Conservation (phyloP, 2,113 vertebrate genomes). For the Xyrauchen texanus region DNA sequence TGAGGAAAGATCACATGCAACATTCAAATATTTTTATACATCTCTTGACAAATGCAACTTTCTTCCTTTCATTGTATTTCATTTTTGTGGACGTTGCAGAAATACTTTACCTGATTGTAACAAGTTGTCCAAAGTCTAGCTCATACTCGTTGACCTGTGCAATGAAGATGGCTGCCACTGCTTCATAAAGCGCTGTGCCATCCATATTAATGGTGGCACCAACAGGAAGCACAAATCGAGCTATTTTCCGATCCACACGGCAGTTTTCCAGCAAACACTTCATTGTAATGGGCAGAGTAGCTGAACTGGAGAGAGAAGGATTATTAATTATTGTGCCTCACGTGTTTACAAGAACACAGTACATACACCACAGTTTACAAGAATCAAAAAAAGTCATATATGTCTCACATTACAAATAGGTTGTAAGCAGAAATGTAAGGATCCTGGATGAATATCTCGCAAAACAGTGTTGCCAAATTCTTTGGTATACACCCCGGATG, state of each 20-base stretch:
- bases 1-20: slow-evolving; percentile 38
- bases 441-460: too few relatives aligned
- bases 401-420: too few relatives aligned
- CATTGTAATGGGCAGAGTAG: slow-evolving; percentile 87
- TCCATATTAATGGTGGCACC: slow-evolving; percentile 90
- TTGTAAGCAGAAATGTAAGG: too few relatives aligned
- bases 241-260: slow-evolving; percentile 79
- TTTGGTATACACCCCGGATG: too few relatives aligned
- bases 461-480: too few relatives aligned
- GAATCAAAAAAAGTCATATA: background rate
- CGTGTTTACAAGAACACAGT: background rate
- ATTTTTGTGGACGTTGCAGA: background rate
- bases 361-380: background rate
- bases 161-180: slow-evolving; percentile 85
- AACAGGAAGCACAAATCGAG: slow-evolving; percentile 82
- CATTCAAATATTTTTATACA: too few relatives aligned
- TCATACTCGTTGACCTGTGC: slow-evolving; percentile 87
- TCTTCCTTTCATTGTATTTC: background rate
- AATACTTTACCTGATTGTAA: slow-evolving; percentile 83
- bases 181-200: slow-evolving; percentile 83
- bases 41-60: background rate
- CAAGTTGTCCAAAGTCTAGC: slow-evolving; percentile 83
- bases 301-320: slow-evolving; percentile 73
- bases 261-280: slow-evolving; percentile 89
- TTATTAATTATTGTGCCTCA: background rate